Base-by-base conservation (phyloP, 2,797 vertebrate species). In the Astyanax mexicanus region DNA sequence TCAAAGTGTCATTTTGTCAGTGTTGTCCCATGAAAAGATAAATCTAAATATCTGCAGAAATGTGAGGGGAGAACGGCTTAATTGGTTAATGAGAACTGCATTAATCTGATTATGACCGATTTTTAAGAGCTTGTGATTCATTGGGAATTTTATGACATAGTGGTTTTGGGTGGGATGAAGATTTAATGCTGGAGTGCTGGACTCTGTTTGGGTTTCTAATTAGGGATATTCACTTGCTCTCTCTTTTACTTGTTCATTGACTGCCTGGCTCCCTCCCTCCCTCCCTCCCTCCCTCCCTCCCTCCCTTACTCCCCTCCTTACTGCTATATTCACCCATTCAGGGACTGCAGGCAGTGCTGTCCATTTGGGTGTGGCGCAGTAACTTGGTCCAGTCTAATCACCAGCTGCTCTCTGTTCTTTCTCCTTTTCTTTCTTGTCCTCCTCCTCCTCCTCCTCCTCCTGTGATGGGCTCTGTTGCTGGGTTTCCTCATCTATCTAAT, bases 341-440 rank as follows among this genome's bases (percentile, higher is more conserved):
- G 15, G 21, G 55, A 35, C 38, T 60, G 69, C 69, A 45, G 38
- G n/a, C 69, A 42, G 38, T 23, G 21, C 51, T 44, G 67, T 15
- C 25, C 3, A 23, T 27, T 15, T 55, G 61, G 61, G 72, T 45
- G 72, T 74, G 72, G 72, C 29, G 17, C 35, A 42, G 60, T 74
- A 51, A 21, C 42, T 66, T 23, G 35, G 23, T 23, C 17, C 51
- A 47, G 19, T 66, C 15, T 32, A 55, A 27, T 70, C 49, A 42
- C 27, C 25, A 15, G 58, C 44, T 58, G 21, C 13, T 21, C 51
- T 37, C 52, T 57, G 47, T n/a, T 17, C 35, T 32, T 5, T 47
- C 68, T 55, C 32, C 13, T 23, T 38, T 37, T 57, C 27, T 6
- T 23, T 25, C 25, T 51, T 35, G 25, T 55, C 9, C 17, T 45